Conservation (phyloP, 2,888 invertebrate species). For the Agonopterix subpropinquella region DNA sequence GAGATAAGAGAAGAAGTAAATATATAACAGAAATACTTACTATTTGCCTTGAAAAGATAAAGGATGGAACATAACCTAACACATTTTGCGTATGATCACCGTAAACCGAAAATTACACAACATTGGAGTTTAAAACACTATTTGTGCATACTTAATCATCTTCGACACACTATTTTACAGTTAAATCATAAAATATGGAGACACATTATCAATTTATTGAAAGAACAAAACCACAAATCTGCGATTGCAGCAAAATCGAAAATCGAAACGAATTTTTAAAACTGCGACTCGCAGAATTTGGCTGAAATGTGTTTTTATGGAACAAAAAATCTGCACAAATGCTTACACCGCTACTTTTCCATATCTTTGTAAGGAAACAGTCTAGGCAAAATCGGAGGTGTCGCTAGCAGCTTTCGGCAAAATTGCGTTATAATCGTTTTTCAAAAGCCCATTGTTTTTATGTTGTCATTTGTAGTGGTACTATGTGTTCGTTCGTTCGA, state of each 20-base stretch:
- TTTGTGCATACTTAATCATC: background rate
- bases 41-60: slow-evolving; percentile 43
- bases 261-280: slow-evolving; percentile 3
- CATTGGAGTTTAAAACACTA: background rate
- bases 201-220: background rate
- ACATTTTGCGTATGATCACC: slow-evolving; percentile 29
- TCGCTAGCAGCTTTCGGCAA: no score
- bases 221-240: slow-evolving; percentile 1
- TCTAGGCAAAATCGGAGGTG: no score
- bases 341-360: no score
- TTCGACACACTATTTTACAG: background rate
- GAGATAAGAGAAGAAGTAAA: background rate
- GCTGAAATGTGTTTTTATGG: no score
- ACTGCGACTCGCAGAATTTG: background rate
- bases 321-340: no score
- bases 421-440: no score
- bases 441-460: no score
- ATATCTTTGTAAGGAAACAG: no score
- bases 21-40: slow-evolving; percentile 33
- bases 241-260: slow-evolving; percentile 7
- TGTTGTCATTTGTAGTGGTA: no score
- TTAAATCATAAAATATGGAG: slow-evolving; percentile 2
- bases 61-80: slow-evolving; percentile 54
- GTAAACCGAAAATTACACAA: slow-evolving; percentile 12
- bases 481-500: no score